A percentile compares a stretch with the other conserved stretches of the same genome.
Conservation (phyloP, 2,888 invertebrate genomes). For the Platerodrilus igneus region DNA sequence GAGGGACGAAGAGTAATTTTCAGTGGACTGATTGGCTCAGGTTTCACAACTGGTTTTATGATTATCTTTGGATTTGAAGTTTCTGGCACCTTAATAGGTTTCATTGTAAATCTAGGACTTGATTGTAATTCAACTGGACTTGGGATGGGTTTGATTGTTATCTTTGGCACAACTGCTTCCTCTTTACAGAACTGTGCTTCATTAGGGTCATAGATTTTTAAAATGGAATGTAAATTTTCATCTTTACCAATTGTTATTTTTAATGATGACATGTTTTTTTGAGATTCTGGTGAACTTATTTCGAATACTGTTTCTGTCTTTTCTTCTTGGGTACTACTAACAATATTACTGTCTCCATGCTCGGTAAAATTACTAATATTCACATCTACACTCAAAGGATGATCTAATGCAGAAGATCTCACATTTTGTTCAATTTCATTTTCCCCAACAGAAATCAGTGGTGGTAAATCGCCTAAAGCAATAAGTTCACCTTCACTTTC, state of each 20-base stretch:
- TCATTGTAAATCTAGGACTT: slow-evolving; percentile 36
- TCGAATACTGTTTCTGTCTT: too few relatives aligned
- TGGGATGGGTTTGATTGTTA: slow-evolving; percentile 49
- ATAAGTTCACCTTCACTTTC: too few relatives aligned
- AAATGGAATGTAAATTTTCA: slow-evolving; percentile 43
- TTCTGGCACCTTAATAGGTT: slow-evolving; percentile 28
- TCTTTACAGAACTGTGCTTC: too few relatives aligned
- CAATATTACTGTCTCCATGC: not conserved
- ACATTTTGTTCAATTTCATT: not conserved
- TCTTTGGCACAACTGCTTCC: slow-evolving; percentile 39
- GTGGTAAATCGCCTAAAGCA: too few relatives aligned
- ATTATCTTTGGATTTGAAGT: slow-evolving; percentile 45
- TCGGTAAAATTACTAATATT: slow-evolving; percentile 15
- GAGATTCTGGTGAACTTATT: too few relatives aligned
- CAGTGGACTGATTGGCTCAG: slow-evolving; percentile 28
- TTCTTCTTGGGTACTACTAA: too few relatives aligned
- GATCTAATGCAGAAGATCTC: slow-evolving; percentile 6
- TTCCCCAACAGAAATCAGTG: too few relatives aligned
- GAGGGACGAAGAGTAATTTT: slow-evolving; percentile 52
- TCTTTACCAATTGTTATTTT: slow-evolving; percentile 46
- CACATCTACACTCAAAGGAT: slow-evolving; percentile 24
- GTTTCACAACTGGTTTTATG: slow-evolving; percentile 44
- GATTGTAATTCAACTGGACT: slow-evolving; percentile 35
- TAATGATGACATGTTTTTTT: slow-evolving; percentile 36
- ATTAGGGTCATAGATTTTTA: slow-evolving; percentile 43